Evolutionary conservation across 2,113 vertebrate species (phyloP), one percentile per base, ranked within the genome.

Genomic region (Nansenia antarctica): DNA sequence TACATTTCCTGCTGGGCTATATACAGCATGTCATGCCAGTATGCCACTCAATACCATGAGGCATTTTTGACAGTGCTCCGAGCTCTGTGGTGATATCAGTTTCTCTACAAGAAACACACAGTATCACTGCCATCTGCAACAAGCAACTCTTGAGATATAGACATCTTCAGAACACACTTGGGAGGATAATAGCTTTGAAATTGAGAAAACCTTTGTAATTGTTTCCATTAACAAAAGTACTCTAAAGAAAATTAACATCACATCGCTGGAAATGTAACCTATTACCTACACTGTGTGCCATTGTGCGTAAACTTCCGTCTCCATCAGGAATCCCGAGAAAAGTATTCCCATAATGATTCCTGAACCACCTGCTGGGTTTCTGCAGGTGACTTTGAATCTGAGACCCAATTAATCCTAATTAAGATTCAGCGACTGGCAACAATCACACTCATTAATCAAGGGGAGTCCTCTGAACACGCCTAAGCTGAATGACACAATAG

Each of bases 361-460:
- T 39, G 34, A 61, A 60, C 29, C 60, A 52, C 68, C 78, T 37
- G 70, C 81, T 67, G 76, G 37, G 37, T 73, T n/a, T 80, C 77
- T 67, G 65, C 81, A 79, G 79, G 78, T 79, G 82, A 78, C 84
- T 84, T 85, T 87, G 70, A 62, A 70, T 71, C 59, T 67, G 74
- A 81, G 62, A 76, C 62, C 54, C 58, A 82, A 84, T 86, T 82
- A 82, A 86, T 87, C 68, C 74, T 77, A 70, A 82, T 86, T 71
- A 83, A 68, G 69, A 73, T 3, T 62, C 24, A 3, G 53, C 68
- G 76, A 73, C 64, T 70, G 66, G 68, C 65, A 29, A 63, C 20
- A 59, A 80, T 77, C 60, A 26, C 57, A 31, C 67, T 70, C 76
- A 82, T 82, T 83, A 82, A 87, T 88, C 83, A 83, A 67, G 9